Evolutionary conservation across 2,888 invertebrate genomes (phyloP).

Genomic region (Noctua pronuba): DNA sequence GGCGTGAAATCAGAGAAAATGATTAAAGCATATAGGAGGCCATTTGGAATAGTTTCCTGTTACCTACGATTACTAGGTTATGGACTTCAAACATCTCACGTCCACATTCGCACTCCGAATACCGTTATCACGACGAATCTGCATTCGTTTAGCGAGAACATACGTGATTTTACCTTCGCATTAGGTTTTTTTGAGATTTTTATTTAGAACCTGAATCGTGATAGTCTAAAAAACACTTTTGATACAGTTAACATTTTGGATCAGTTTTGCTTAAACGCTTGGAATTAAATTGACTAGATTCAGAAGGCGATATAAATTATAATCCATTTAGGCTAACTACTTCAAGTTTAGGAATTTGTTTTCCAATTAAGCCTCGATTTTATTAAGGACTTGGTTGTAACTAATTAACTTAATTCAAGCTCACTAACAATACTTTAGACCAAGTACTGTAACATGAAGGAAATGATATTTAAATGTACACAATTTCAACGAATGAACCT

Average conservation of each 20-base stretch:
- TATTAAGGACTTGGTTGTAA: not conserved
- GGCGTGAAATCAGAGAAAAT: slow-evolving; percentile 52
- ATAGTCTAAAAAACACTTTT: slow-evolving; percentile 6
- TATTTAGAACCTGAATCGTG: slow-evolving; percentile 29
- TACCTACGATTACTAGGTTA: slow-evolving; percentile 66
- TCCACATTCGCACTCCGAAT: slow-evolving; percentile 75
- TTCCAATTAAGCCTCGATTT: slow-evolving; percentile 25
- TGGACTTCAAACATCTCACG: slow-evolving; percentile 78
- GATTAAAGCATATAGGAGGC: slow-evolving; percentile 46
- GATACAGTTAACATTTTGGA: not conserved
- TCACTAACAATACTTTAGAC: slow-evolving; percentile 28
- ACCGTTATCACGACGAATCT: slow-evolving; percentile 78
- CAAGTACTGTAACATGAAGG: slow-evolving; percentile 42
- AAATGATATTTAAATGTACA: slow-evolving; percentile 65
- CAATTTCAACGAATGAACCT: slow-evolving; percentile 67
- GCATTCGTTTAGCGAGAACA: slow-evolving; percentile 72
- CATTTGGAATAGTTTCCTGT: slow-evolving; percentile 57
- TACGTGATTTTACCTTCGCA: slow-evolving; percentile 71
- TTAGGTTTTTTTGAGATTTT: slow-evolving; percentile 55
- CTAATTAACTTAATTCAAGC: slow-evolving; percentile 22
- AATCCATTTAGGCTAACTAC: slow-evolving; percentile 10
- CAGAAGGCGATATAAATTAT: slow-evolving; percentile 35
- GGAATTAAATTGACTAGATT: slow-evolving; percentile 1
- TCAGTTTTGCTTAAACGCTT: slow-evolving; percentile 2
- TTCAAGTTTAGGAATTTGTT: slow-evolving; percentile 18